Base-by-base conservation (phyloP, 2,797 vertebrate species). In the Microctenopoma stevenorrisi region DNA sequence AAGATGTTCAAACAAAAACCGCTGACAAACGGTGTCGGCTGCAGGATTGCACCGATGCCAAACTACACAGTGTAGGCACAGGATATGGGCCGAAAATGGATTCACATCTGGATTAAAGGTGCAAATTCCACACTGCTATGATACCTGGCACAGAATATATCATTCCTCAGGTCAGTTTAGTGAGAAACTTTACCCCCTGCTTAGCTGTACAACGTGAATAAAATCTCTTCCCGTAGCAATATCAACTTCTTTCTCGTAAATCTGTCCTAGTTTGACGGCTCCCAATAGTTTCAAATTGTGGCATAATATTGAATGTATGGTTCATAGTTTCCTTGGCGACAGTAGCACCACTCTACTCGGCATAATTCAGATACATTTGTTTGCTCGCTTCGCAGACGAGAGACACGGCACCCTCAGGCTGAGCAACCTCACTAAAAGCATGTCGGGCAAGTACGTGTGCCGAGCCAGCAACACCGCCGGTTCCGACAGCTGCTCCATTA, bases 361-460 rank as follows among this genome's bases (percentile, higher is more conserved):
- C 9, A 35, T 13, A 9, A 55, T 8, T n/a, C 51, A 15, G 7
- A 52, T 48, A 16, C 57, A 62, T 53, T 30, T 48, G 4, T 65
- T 66, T 56, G 74, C 2, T 76, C 80, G 18, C 74, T 56, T 82
- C 79, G 43, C 91, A 95, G 94, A 95, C 65, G 94, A 95, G 86
- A 81, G 88, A 68, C 92, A 93, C 46, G 98, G 98, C 56, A 96
- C 94, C 51, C 94, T 99, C 77, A 92, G 81, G 55, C 91, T 99
- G 70, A 96, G 83, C 75, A 98, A 98, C 89, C 94, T 99, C 76
- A 96, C 96, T 28, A 87, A 92, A 64, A 93, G 93, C 73, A 96
- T 96, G 96, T 95, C 96, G 0, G 98, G 98, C 51, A 90, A 95
- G 82, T 99, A 98, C 52, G 64, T 96, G 75, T 99, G 98, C 86